These are phyloP conservation scores for Eulemur rufifrons DNA, from an alignment of 2,113 vertebrate genomes.

Conservation along the genomic window DNA sequence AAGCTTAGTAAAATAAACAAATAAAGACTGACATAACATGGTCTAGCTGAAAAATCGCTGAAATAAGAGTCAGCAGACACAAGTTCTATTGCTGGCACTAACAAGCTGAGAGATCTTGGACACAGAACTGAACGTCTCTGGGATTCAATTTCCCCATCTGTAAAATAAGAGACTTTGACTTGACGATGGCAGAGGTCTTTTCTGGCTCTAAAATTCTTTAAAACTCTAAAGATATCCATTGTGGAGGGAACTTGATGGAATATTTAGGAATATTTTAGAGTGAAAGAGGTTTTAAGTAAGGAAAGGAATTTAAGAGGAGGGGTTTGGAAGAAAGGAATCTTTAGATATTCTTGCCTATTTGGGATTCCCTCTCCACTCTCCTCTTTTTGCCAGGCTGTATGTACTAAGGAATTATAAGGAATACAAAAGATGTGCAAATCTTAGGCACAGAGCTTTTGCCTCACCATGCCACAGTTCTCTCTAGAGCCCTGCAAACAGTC, in stretches of 20 bases:
- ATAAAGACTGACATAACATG: neutral
- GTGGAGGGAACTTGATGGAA: neutral
- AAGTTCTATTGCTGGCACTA: neutral
- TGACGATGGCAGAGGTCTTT: neutral
- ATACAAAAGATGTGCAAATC: neutral
- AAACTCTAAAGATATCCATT: neutral
- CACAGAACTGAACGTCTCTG: neutral
- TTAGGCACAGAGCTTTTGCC: neutral
- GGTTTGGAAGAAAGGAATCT: neutral
- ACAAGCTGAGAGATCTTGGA: neutral
- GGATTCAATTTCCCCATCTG: neutral
- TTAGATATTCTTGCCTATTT: neutral
- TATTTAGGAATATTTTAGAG: neutral
- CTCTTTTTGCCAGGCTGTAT: neutral
- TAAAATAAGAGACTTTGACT: neutral
- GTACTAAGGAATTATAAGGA: neutral
- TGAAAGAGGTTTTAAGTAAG: neutral
- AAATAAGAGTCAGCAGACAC: neutral
- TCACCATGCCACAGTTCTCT: neutral
- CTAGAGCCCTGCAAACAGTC: neutral
- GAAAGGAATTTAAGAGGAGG: neutral
- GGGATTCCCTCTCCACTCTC: neutral
- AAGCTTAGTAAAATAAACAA: neutral
- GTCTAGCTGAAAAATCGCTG: neutral
- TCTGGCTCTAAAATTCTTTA: slow-evolving; percentile 15